These are phyloP conservation scores for Acromyrmex heyeri DNA, from an alignment of 1,140 invertebrate genomes.

Conservation along the genomic window DNA sequence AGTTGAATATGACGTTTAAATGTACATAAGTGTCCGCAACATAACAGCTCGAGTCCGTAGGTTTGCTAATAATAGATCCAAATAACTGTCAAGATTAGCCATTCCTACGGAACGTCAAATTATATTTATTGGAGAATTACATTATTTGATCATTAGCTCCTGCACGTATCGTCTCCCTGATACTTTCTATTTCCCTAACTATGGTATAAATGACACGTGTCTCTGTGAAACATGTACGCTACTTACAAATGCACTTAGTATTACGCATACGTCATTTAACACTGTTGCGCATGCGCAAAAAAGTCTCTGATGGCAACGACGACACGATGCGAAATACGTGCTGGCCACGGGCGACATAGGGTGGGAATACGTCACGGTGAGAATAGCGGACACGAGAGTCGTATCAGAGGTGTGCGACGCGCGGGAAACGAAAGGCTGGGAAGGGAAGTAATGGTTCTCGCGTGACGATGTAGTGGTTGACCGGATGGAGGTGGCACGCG, in stretches of 20 bases:
- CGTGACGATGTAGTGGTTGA: slow-evolving; percentile 57
- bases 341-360: slow-evolving; percentile 59
- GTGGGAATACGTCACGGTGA: slow-evolving; percentile 63
- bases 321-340: slow-evolving; percentile 78
- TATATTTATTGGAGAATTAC: not conserved
- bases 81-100: not conserved
- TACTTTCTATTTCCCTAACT: not conserved
- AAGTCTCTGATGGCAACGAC: slow-evolving; percentile 73
- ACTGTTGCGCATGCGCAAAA: slow-evolving; percentile 22
- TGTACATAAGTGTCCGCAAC: not conserved
- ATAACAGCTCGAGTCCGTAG: not conserved
- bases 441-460: slow-evolving; percentile 36
- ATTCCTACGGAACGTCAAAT: not conserved
- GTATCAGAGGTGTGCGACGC: slow-evolving; percentile 44
- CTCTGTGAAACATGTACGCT: not conserved
- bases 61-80: not conserved
- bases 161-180: not conserved
- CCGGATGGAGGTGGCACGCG: slow-evolving; percentile 47
- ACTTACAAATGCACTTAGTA: slow-evolving; percentile 29
- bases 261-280: slow-evolving; percentile 3
- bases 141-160: not conserved
- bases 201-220: not conserved
- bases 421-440: not conserved
- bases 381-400: slow-evolving; percentile 15
- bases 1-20: not conserved